Evolutionary conservation across 2,888 invertebrate genomes (phyloP).

Genomic region (Spodoptera picta): DNA sequence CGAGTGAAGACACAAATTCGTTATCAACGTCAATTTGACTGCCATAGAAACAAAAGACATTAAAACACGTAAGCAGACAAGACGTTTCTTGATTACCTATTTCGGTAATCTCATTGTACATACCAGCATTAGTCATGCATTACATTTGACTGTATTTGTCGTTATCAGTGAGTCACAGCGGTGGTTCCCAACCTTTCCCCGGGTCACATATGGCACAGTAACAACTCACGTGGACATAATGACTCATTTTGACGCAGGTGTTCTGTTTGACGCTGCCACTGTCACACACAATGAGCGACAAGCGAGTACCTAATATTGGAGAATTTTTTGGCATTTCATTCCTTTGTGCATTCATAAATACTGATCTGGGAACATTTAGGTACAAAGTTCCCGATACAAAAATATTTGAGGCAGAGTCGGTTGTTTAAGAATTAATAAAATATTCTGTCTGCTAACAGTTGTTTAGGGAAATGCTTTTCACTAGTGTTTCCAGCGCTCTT

Average conservation of each 20-base stretch:
- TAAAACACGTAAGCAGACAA: slow-evolving; percentile 12
- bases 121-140: slow-evolving; percentile 48
- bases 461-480: too few species aligned
- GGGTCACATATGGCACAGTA: slow-evolving; percentile 61
- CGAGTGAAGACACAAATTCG: background rate
- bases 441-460: too few species aligned
- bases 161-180: slow-evolving; percentile 62
- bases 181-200: slow-evolving; percentile 63
- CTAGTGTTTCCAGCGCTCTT: too few species aligned
- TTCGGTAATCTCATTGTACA: slow-evolving; percentile 35
- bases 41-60: slow-evolving; percentile 16
- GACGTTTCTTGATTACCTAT: slow-evolving; percentile 21
- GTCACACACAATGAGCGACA: slow-evolving; percentile 28
- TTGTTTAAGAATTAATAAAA: too few species aligned
- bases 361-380: too few species aligned
- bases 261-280: slow-evolving; percentile 46
- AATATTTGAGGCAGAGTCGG: too few species aligned
- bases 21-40: background rate
- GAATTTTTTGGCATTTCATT: too few species aligned
- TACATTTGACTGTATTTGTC: slow-evolving; percentile 48
- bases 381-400: too few species aligned
- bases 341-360: too few species aligned
- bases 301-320: slow-evolving; percentile 15
- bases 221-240: slow-evolving; percentile 52
- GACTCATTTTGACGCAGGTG: slow-evolving; percentile 63